Conservation (phyloP, 2,888 invertebrate genomes). For the Oxytorus armatus region DNA sequence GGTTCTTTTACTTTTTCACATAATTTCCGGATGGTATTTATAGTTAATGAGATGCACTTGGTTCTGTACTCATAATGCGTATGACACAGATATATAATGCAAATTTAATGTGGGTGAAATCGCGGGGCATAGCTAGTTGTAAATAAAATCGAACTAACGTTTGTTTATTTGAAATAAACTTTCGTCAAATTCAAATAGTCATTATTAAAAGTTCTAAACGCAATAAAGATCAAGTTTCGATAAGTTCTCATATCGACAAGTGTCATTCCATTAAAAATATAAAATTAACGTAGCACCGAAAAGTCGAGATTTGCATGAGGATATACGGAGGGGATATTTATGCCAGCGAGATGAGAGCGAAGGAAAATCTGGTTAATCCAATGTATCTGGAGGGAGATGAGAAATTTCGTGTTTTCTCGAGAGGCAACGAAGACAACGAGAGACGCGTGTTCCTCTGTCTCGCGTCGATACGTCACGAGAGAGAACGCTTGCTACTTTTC, state of each 20-base stretch:
- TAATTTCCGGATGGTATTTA: too few relatives aligned
- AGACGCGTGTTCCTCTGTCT: constrained; percentile 14
- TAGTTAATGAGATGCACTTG: too few relatives aligned
- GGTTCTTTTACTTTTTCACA: too few relatives aligned
- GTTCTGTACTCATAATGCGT: too few relatives aligned
- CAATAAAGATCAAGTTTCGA: too few relatives aligned
- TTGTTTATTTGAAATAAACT: too few relatives aligned
- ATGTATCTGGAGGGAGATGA: constrained; percentile 62
- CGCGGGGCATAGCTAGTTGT: too few relatives aligned
- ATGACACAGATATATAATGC: too few relatives aligned
- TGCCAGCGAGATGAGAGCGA: neutral
- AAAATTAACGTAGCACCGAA: neutral
- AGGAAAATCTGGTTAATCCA: constrained; percentile 72
- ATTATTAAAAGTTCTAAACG: too few relatives aligned
- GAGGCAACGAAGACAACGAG: constrained; percentile 23
- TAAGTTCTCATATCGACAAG: neutral
- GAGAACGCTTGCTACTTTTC: constrained; percentile 47
- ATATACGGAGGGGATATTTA: neutral
- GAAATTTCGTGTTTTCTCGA: constrained; percentile 14
- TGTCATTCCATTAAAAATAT: constrained; percentile 2
- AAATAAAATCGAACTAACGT: too few relatives aligned
- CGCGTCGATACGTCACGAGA: constrained; percentile 54
- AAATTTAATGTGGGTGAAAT: too few relatives aligned
- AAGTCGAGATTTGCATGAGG: neutral
- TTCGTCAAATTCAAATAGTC: too few relatives aligned